Evolutionary conservation across 2,113 vertebrate species (phyloP).

Genomic region (Myodes glareolus): DNA sequence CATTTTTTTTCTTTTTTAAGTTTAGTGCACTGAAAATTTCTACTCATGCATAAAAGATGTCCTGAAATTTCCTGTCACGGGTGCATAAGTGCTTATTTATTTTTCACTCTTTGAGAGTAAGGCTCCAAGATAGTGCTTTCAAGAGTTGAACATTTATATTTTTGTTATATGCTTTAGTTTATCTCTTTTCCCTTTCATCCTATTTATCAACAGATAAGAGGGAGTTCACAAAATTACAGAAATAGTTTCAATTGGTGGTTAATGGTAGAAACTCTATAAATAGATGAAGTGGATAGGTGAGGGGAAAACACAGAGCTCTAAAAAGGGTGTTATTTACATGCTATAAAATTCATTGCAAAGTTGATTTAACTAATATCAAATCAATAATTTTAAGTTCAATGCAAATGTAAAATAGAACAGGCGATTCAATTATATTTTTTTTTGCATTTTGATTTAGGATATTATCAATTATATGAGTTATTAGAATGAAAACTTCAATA

Average conservation of each 20-base stretch:
- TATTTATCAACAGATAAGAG: constrained; percentile 30
- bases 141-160: constrained; percentile 59
- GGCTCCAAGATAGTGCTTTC: constrained; percentile 49
- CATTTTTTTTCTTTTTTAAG: constrained; percentile 72
- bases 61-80: constrained; percentile 16
- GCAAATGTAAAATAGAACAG: constrained; percentile 44
- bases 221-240: constrained; percentile 45
- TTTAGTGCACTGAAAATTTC: constrained; percentile 56
- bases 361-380: constrained; percentile 19
- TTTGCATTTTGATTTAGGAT: constrained; percentile 56
- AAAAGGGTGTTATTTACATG: constrained; percentile 14
- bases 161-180: constrained; percentile 45
- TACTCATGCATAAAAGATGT: constrained; percentile 70
- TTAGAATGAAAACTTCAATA: not conserved
- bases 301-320: not conserved
- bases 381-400: constrained; percentile 48
- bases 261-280: constrained; percentile 44
- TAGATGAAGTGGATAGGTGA: not conserved
- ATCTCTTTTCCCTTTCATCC: not conserved
- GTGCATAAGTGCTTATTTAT: constrained; percentile 71
- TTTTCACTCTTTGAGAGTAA: constrained; percentile 61
- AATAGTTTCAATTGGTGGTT: constrained; percentile 16
- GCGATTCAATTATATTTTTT: constrained; percentile 53
- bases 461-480: not conserved
- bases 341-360: constrained; percentile 43